Evolutionary conservation across 2,113 vertebrate genomes (phyloP).

Genomic region (Ammodytes marinus): DNA sequence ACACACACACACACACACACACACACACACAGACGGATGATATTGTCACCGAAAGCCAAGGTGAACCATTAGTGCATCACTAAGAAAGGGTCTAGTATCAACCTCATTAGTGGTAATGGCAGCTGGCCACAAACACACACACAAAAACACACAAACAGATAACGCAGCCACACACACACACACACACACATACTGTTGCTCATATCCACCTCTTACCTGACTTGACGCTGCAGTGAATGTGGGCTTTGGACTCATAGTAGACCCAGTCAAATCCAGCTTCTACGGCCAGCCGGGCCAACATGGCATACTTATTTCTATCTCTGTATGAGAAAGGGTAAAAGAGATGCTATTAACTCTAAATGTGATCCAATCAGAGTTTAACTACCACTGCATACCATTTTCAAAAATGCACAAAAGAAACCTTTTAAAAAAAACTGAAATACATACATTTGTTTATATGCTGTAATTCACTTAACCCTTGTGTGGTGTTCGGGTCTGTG

Average conservation of each 20-base stretch:
- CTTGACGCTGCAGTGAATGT: conserved; percentile 96
- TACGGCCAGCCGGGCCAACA: conserved; percentile 92
- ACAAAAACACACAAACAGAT: conserved; percentile 22
- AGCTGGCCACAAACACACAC: conserved; percentile 36
- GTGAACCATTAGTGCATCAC: conserved; percentile 39
- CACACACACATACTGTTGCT: not conserved
- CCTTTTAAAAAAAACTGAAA: not conserved
- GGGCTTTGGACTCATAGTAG: conserved; percentile 94
- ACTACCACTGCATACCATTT: not conserved
- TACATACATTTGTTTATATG: not conserved
- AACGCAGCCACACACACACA: not conserved
- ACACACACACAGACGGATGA: conserved; percentile 41
- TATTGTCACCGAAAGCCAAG: conserved; percentile 19
- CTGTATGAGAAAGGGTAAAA: conserved; percentile 59
- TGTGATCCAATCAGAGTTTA: not conserved
- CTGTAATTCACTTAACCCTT: not conserved
- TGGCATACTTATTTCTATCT: conserved; percentile 93
- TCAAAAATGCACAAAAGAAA: not conserved
- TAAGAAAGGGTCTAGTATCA: conserved; percentile 40
- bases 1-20: conserved; percentile 48
- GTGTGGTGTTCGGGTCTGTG: too few species aligned
- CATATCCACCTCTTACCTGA: conserved; percentile 87
- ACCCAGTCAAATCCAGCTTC: conserved; percentile 97
- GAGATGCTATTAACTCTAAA: not conserved
- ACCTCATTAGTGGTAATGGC: conserved; percentile 61